phyloP scores from a whole-genome alignment of 2,797 vertebrate species.

The Brachyrhaphis roseni region DNA sequence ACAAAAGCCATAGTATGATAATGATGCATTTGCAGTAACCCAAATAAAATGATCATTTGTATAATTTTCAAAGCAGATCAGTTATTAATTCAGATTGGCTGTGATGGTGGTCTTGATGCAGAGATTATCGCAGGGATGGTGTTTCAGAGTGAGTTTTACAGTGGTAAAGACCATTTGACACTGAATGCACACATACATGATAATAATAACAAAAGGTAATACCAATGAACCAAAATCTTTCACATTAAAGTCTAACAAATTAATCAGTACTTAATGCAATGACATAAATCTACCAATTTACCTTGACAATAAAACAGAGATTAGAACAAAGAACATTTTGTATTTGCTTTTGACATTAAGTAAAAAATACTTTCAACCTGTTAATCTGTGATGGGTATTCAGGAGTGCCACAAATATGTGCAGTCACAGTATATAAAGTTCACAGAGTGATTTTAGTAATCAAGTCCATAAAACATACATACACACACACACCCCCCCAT shows the following conservation, averaged over 20 bases:
- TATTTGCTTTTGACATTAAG: slow-evolving; percentile 11
- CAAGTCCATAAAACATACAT: slow-evolving; percentile 32
- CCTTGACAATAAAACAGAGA: slow-evolving; percentile 19
- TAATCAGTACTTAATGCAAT: background rate
- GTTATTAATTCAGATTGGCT: slow-evolving; percentile 73
- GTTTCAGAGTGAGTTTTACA: slow-evolving; percentile 30
- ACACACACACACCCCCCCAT: rapidly evolving
- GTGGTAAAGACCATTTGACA: background rate
- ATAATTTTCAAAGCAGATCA: slow-evolving; percentile 62
- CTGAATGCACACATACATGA: slow-evolving; percentile 14
- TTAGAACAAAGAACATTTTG: slow-evolving; percentile 6
- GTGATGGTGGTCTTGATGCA: slow-evolving; percentile 45
- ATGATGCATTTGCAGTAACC: slow-evolving; percentile 28
- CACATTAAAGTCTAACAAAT: background rate
- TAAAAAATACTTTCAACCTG: slow-evolving; percentile 20
- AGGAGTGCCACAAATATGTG: slow-evolving; percentile 31
- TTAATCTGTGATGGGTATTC: slow-evolving; percentile 27
- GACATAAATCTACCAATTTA: slow-evolving; percentile 12
- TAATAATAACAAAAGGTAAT: slow-evolving; percentile 29
- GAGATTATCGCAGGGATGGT: slow-evolving; percentile 18
- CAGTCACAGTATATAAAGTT: background rate
- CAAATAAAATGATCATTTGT: slow-evolving; percentile 77
- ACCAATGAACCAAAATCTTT: slow-evolving; percentile 17
- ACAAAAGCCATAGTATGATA: slow-evolving; percentile 28
- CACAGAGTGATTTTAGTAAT: slow-evolving; percentile 55